Evolutionary conservation across 2,888 invertebrate species (phyloP).

Genomic region (Cepaea hortensis): DNA sequence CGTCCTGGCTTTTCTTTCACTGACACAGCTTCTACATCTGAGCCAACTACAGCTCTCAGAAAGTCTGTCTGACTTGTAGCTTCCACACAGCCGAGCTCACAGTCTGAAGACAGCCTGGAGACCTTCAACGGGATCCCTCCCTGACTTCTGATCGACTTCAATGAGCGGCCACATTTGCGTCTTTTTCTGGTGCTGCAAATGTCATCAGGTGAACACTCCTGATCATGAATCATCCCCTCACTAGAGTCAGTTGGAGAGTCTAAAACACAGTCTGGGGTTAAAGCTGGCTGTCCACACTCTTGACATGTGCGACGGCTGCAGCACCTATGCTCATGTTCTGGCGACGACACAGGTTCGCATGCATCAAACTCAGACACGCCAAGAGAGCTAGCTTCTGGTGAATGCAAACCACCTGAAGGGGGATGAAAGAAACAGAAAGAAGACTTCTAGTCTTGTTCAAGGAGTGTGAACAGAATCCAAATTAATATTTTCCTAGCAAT

Average conservation of each 20-base stretch:
- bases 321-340: slow-evolving; percentile 79
- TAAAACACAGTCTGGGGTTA: not conserved
- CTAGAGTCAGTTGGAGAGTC: slow-evolving; percentile 8
- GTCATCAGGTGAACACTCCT: not conserved
- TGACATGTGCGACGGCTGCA: not conserved
- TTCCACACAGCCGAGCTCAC: not conserved
- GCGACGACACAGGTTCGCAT: slow-evolving; percentile 93
- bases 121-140: not conserved
- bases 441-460: not conserved
- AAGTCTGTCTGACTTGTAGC: not conserved
- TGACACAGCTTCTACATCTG: not conserved
- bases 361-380: slow-evolving; percentile 95
- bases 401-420: slow-evolving; percentile 45
- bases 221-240: not conserved
- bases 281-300: not conserved
- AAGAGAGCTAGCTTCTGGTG: slow-evolving; percentile 75
- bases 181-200: not conserved
- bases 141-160: not conserved
- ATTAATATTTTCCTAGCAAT: not conserved
- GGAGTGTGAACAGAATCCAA: not conserved
- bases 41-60: not conserved
- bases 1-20: not conserved
- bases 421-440: slow-evolving; percentile 39
- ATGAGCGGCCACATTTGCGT: not conserved
- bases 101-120: slow-evolving; percentile 10